A percentile compares a stretch with the other conserved stretches of the same genome.
phyloP scores from a whole-genome alignment of 2,797 vertebrate species.

The Aeoliscus strigatus region DNA sequence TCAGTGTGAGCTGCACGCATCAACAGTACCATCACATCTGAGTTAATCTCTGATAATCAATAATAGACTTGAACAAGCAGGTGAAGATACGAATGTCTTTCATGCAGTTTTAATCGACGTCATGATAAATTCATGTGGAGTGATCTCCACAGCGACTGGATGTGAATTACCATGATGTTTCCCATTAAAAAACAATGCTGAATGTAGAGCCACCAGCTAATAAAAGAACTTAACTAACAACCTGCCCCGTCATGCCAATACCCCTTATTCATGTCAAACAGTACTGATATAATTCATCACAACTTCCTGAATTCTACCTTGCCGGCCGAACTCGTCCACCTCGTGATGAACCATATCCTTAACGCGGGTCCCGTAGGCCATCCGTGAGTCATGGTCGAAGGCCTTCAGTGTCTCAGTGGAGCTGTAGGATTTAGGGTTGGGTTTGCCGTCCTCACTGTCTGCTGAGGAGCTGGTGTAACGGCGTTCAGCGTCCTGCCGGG shows the following conservation, averaged over 20 bases:
- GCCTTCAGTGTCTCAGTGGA: conserved; percentile 98
- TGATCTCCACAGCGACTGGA: conserved; percentile 30
- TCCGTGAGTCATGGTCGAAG: conserved; percentile 91
- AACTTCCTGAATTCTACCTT: conserved; percentile 74
- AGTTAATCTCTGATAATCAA: conserved; percentile 21
- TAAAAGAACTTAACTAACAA: conserved; percentile 29
- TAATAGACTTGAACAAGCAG: conserved; percentile 22
- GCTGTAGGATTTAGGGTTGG: conserved; percentile 94
- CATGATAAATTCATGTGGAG: conserved; percentile 10
- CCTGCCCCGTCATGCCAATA: conserved; percentile 24
- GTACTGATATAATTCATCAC: conserved; percentile 7
- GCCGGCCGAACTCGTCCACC: conserved; percentile 87
- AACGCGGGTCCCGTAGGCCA: conserved; percentile 84
- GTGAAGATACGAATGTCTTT: conserved; percentile 23
- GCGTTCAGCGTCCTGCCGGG: conserved; percentile 87
- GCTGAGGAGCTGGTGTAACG: conserved; percentile 95
- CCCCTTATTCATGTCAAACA: conserved; percentile 16
- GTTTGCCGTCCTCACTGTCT: conserved; percentile 90
- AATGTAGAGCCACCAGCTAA: conserved; percentile 14
- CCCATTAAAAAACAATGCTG: conserved; percentile 44
- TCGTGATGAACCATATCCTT: conserved; percentile 96
- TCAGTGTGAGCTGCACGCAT: too few relatives aligned
- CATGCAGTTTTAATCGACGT: conserved; percentile 31
- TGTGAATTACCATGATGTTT: conserved; percentile 26
- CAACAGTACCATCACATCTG: conserved; percentile 9